Percentiles rank a stretch among this genome's conserved stretches.
These are phyloP conservation scores for Atherinomorus stipes DNA, from an alignment of 2,113 vertebrate species.

Conservation along the genomic window DNA sequence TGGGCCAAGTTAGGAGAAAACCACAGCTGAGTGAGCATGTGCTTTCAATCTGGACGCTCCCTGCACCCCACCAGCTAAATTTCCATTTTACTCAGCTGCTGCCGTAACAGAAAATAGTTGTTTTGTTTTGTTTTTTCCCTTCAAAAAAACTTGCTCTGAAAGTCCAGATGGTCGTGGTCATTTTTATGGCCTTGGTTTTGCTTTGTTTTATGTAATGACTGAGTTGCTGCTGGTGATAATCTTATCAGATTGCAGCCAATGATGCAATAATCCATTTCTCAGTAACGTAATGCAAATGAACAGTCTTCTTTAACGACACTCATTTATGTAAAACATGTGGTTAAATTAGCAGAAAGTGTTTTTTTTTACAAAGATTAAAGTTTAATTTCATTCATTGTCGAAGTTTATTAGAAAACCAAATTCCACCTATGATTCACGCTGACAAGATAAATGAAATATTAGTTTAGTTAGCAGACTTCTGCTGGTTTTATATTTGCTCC, in stretches of 20 bases:
- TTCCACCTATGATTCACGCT: conserved; percentile 5
- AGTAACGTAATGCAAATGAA: conserved; percentile 21
- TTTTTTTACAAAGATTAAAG: conserved; percentile 15
- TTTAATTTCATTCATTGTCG: neutral
- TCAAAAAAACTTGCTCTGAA: neutral
- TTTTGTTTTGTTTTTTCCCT: no score
- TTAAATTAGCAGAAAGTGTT: conserved; percentile 13
- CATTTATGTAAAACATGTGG: conserved; percentile 18
- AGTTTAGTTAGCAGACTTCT: conserved; percentile 3
- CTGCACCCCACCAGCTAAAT: conserved; percentile 42
- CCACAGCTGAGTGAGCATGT: conserved; percentile 53
- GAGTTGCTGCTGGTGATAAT: conserved; percentile 14
- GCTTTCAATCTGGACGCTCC: conserved; percentile 75
- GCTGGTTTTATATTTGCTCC: conserved; percentile 6
- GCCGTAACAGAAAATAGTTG: conserved; percentile 24
- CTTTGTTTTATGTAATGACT: conserved; percentile 13
- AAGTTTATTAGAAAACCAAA: neutral
- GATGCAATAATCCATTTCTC: conserved; percentile 29
- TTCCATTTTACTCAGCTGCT: conserved; percentile 48
- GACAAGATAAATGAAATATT: conserved; percentile 9
- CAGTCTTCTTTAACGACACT: conserved; percentile 17
- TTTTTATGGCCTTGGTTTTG: conserved; percentile 20
- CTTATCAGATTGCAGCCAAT: conserved; percentile 24
- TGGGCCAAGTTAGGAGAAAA: conserved; percentile 61
- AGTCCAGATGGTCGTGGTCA: conserved; percentile 29